Conservation (phyloP, 2,113 vertebrate genomes). For the Pelecanus crispus region DNA sequence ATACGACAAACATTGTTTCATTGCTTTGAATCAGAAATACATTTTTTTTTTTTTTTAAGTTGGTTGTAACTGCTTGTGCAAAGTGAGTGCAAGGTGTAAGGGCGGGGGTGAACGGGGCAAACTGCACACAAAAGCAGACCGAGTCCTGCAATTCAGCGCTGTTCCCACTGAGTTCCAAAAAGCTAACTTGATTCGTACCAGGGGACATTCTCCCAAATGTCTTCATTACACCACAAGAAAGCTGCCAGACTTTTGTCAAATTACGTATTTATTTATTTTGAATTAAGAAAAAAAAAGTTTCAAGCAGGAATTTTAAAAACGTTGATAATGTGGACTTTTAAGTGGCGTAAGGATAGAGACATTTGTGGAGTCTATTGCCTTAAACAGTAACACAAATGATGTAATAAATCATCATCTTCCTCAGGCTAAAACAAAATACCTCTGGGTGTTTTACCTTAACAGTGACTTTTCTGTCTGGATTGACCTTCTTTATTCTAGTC, state of each 20-base stretch:
- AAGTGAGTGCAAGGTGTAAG: background rate
- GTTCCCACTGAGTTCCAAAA: background rate
- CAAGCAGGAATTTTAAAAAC: background rate
- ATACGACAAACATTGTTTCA: fast-evolving
- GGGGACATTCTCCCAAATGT: background rate
- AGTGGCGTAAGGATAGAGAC: background rate
- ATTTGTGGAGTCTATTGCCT: background rate
- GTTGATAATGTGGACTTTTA: background rate
- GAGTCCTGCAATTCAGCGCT: background rate
- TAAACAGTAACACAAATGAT: background rate
- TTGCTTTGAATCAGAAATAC: background rate
- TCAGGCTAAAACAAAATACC: background rate
- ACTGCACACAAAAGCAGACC: fast-evolving
- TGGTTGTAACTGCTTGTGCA: background rate
- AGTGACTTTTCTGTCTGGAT: background rate
- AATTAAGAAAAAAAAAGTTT: background rate
- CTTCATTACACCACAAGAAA: background rate
- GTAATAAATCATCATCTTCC: background rate
- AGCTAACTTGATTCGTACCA: background rate
- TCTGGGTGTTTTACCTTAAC: background rate
- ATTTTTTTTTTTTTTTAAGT: fast-evolving
- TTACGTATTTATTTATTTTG: background rate
- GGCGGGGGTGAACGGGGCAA: fast-evolving
- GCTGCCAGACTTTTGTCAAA: background rate
- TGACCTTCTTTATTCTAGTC: background rate